Percentiles rank a stretch among this genome's conserved stretches.
Conservation (phyloP, 2,113 vertebrate species). For the Cardinalis cardinalis region DNA sequence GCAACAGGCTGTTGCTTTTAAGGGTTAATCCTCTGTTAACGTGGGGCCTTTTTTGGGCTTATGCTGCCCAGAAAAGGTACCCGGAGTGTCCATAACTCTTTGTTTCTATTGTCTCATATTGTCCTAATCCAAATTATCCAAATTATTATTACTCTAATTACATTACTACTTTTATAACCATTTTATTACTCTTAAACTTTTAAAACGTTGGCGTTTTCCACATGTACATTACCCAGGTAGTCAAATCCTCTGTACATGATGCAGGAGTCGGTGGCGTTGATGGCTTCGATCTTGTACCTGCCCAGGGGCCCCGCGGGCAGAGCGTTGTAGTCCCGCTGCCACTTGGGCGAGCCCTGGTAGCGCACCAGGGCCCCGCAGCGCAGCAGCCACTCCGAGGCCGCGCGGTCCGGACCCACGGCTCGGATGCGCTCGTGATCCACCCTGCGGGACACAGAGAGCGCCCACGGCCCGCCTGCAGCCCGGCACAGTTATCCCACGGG, state of each 20-base stretch:
- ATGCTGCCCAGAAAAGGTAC: no score
- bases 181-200: no score
- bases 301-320: conserved; percentile 85
- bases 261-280: conserved; percentile 91
- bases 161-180: no score
- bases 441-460: conserved; percentile 60
- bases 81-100: no score
- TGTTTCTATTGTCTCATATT: no score
- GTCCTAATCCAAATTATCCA: no score
- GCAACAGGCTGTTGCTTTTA: no score
- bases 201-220: no score
- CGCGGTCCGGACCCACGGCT: conserved; percentile 85
- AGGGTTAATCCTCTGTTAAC: no score
- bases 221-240: conserved; percentile 80
- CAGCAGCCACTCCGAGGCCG: conserved; percentile 93
- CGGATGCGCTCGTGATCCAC: conserved; percentile 91
- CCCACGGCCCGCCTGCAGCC: rapidly evolving
- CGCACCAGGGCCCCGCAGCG: conserved; percentile 89
- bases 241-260: conserved; percentile 94
- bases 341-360: conserved; percentile 84
- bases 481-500: rapidly evolving
- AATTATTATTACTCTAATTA: no score
- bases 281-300: conserved; percentile 87
- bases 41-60: no score
- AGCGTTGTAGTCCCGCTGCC: conserved; percentile 90